These are phyloP conservation scores for Euproctis similis DNA, from an alignment of 2,888 invertebrate genomes.

Conservation along the genomic window DNA sequence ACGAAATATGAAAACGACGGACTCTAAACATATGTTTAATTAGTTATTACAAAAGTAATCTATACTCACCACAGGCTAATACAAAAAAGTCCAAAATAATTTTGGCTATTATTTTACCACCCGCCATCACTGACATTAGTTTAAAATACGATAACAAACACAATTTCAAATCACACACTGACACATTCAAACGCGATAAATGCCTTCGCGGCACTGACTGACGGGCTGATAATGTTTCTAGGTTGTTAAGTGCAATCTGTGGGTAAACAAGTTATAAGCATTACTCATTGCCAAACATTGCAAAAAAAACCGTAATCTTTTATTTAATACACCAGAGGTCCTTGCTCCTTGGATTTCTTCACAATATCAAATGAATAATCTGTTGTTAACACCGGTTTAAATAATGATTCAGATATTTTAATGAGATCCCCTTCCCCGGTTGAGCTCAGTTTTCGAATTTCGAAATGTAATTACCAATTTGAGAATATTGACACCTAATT, in stretches of 20 bases:
- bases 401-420: too few relatives aligned
- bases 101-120: conserved; percentile 49
- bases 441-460: too few relatives aligned
- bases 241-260: conserved; percentile 24
- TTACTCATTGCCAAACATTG: conserved; percentile 32
- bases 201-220: conserved; percentile 26
- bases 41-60: background rate
- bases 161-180: conserved; percentile 3
- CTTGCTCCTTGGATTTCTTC: conserved; percentile 11
- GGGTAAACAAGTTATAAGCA: conserved; percentile 24
- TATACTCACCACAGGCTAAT: conserved; percentile 47
- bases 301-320: conserved; percentile 18
- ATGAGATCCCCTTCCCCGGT: too few relatives aligned
- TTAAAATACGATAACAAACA: background rate
- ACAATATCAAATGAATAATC: too few relatives aligned
- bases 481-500: too few relatives aligned
- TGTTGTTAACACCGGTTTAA: too few relatives aligned
- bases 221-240: too few relatives aligned
- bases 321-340: too few relatives aligned
- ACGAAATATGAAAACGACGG: too few relatives aligned
- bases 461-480: too few relatives aligned
- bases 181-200: conserved; percentile 22
- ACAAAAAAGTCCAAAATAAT: conserved; percentile 49
- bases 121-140: conserved; percentile 28
- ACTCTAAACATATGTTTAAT: conserved; percentile 4